Evolutionary conservation across 2,888 invertebrate genomes (phyloP).

Genomic region (Linnaemya vulpina): DNA sequence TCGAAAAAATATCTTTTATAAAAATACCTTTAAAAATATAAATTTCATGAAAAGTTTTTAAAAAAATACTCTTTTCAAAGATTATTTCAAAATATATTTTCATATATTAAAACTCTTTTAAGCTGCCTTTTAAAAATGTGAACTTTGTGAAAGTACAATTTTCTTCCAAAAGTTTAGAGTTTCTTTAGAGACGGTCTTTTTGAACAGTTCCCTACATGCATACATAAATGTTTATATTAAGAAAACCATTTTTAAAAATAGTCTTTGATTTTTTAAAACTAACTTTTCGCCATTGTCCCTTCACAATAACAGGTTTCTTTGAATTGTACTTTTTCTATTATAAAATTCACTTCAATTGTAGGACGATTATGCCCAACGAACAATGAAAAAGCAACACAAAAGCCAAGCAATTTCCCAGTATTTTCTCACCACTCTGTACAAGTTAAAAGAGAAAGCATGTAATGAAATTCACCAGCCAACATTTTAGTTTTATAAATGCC

Average conservation of each 20-base stretch:
- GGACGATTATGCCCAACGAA: not conserved
- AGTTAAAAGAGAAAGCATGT: not conserved
- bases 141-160: no score
- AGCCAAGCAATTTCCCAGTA: conserved; percentile 51
- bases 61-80: no score
- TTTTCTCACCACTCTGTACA: not conserved
- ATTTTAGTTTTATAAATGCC: conserved; percentile 12
- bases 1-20: no score
- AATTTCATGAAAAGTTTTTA: no score
- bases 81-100: no score
- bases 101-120: no score
- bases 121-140: no score
- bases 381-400: conserved; percentile 2
- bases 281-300: not conserved
- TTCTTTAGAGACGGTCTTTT: not conserved
- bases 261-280: not conserved
- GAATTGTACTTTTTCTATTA: not conserved
- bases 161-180: not conserved
- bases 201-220: not conserved
- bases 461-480: conserved; percentile 47
- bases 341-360: conserved; percentile 20
- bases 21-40: no score
- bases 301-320: not conserved
- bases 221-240: not conserved
- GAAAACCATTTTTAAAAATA: no score